Evolutionary conservation across 2,888 invertebrate genomes (phyloP).

Genomic region (Neria commutata): DNA sequence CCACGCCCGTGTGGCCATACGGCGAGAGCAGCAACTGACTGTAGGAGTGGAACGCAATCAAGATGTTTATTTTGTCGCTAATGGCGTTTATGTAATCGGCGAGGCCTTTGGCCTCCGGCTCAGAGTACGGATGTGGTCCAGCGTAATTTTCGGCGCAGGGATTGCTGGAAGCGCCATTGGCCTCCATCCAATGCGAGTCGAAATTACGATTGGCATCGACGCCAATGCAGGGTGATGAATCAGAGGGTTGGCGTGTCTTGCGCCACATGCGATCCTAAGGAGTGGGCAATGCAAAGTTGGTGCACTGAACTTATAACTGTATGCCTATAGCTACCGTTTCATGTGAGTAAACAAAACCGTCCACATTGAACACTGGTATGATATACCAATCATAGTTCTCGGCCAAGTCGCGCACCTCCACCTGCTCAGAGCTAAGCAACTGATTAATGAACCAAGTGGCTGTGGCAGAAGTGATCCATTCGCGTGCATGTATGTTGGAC

Average conservation of each 20-base stretch:
- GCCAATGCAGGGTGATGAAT: constrained; percentile 46
- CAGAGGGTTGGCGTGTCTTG: constrained; percentile 66
- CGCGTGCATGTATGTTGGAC: constrained; percentile 69
- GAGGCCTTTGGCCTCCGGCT: constrained; percentile 63
- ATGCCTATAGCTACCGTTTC: constrained; percentile 62
- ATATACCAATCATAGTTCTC: constrained; percentile 76
- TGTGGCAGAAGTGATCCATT: constrained; percentile 76
- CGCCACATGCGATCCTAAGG: constrained; percentile 68
- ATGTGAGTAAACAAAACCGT: constrained; percentile 73
- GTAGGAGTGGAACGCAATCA: constrained; percentile 69
- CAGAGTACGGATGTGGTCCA: constrained; percentile 66
- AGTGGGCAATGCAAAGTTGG: constrained; percentile 1
- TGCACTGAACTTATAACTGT: neutral
- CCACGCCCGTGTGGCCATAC: constrained; percentile 63
- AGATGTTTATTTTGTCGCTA: constrained; percentile 60
- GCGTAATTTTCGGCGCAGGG: constrained; percentile 61
- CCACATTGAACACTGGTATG: constrained; percentile 74
- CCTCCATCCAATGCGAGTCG: constrained; percentile 48
- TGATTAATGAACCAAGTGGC: constrained; percentile 74
- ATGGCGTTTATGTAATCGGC: constrained; percentile 62
- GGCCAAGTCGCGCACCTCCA: constrained; percentile 65
- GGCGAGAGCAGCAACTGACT: constrained; percentile 68
- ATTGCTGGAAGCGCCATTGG: constrained; percentile 62
- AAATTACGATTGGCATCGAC: constrained; percentile 53
- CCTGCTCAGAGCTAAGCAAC: constrained; percentile 67